Evolutionary conservation across 2,113 vertebrate species (phyloP).

Genomic region (Rhinolophus sinicus): DNA sequence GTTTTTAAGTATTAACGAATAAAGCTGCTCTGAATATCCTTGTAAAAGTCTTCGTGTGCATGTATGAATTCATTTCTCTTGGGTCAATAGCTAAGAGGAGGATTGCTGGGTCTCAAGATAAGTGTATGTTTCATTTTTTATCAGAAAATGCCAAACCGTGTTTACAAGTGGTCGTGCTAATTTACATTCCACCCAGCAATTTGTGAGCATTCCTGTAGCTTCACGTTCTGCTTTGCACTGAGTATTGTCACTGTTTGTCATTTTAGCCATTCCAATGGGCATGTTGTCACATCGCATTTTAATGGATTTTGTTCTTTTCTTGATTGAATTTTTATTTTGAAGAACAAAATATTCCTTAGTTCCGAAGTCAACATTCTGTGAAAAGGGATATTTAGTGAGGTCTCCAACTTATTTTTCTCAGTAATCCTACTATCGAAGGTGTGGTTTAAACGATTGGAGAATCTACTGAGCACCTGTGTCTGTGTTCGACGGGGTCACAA

Average conservation of each 20-base stretch:
- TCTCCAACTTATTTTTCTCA: neutral
- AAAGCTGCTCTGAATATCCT: neutral
- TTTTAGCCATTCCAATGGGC: neutral
- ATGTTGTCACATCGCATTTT: neutral
- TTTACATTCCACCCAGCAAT: neutral
- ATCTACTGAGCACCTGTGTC: neutral
- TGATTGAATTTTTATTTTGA: neutral
- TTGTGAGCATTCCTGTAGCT: neutral
- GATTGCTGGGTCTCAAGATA: neutral
- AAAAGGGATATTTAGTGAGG: neutral
- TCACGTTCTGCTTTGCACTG: neutral
- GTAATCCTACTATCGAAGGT: accelerated
- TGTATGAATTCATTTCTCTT: neutral
- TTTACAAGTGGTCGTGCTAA: neutral
- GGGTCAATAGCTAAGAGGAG: neutral
- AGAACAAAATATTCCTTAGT: neutral
- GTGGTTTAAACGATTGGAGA: neutral
- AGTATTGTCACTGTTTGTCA: neutral
- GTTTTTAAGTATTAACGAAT: neutral
- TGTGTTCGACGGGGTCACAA: neutral
- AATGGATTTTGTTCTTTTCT: neutral
- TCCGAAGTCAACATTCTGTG: neutral
- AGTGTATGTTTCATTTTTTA: neutral
- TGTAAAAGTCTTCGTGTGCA: neutral
- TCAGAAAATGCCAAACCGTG: neutral